phyloP scores from a whole-genome alignment of 35 echinoderm and acorn worm genomes.

The Holothuria glaberrima region DNA sequence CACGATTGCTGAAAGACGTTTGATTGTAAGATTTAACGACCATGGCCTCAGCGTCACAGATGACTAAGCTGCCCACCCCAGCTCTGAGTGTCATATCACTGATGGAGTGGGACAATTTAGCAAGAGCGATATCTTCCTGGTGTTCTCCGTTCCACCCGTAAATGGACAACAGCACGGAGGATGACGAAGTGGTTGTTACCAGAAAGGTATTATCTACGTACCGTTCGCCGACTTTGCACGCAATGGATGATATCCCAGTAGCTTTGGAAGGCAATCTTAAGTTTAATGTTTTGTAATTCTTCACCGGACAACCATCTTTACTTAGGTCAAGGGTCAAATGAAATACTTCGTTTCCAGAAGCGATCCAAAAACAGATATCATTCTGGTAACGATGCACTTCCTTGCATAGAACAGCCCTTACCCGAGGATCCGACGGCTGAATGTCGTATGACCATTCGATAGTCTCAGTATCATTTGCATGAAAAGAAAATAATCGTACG shows the following conservation, averaged over 20 bases:
- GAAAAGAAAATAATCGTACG: conserved; percentile 20
- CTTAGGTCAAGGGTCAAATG: conserved; percentile 21
- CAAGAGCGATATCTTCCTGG: conserved; percentile 30
- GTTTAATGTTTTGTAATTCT: not conserved
- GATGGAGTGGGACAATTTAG: not conserved
- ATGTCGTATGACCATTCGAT: conserved; percentile 20
- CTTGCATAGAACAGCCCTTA: conserved; percentile 15
- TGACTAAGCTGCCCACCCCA: not conserved
- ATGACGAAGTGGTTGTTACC: not conserved
- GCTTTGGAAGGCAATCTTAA: not conserved
- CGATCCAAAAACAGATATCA: conserved; percentile 31
- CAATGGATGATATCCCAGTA: not conserved
- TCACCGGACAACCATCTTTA: conserved; percentile 3
- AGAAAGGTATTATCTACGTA: conserved; percentile 24
- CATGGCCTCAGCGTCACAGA: conserved; percentile 16
- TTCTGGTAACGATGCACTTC: not conserved
- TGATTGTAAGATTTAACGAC: conserved; percentile 16
- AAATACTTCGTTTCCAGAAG: conserved; percentile 1
- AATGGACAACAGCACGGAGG: not conserved
- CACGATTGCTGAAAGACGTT: not conserved
- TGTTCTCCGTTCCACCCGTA: conserved; percentile 23
- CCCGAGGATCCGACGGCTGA: not conserved
- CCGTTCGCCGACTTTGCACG: not conserved
- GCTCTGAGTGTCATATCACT: conserved; percentile 13
- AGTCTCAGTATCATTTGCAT: not conserved